A percentile compares a stretch with the other conserved stretches of the same genome.
These are phyloP conservation scores for Andrena camellia DNA, from an alignment of 2,888 invertebrate genomes.

Conservation along the genomic window DNA sequence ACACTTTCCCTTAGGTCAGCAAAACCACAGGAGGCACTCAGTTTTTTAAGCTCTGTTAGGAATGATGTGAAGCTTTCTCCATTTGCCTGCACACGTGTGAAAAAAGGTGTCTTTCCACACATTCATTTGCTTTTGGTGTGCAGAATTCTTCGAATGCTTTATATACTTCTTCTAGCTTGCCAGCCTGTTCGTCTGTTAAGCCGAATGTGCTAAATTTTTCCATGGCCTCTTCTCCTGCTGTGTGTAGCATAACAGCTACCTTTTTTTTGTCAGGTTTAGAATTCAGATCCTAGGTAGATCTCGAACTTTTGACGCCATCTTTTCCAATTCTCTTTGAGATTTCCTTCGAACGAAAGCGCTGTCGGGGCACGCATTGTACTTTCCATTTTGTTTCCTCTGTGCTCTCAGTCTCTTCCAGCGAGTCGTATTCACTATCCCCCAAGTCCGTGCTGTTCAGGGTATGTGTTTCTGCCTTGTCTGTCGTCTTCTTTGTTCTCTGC, in stretches of 20 bases:
- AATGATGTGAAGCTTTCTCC: neutral
- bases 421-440: too few relatives aligned
- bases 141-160: neutral
- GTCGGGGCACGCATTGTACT: neutral
- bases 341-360: neutral
- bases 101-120: neutral
- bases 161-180: neutral
- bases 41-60: neutral
- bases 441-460: too few relatives aligned
- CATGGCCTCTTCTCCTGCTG: neutral
- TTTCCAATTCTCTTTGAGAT: conserved; percentile 1
- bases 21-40: neutral
- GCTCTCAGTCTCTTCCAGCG: too few relatives aligned
- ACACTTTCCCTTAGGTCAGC: neutral
- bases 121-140: neutral
- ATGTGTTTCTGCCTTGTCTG: too few relatives aligned
- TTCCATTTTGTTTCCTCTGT: too few relatives aligned
- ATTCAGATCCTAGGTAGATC: neutral
- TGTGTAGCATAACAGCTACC: neutral
- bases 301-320: neutral
- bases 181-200: neutral
- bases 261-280: neutral
- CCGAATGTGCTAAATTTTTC: neutral
- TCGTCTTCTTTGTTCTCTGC: too few relatives aligned
- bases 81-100: neutral